Conservation (phyloP, 2,797 vertebrate genomes). For the Eleutherodactylus coqui region DNA sequence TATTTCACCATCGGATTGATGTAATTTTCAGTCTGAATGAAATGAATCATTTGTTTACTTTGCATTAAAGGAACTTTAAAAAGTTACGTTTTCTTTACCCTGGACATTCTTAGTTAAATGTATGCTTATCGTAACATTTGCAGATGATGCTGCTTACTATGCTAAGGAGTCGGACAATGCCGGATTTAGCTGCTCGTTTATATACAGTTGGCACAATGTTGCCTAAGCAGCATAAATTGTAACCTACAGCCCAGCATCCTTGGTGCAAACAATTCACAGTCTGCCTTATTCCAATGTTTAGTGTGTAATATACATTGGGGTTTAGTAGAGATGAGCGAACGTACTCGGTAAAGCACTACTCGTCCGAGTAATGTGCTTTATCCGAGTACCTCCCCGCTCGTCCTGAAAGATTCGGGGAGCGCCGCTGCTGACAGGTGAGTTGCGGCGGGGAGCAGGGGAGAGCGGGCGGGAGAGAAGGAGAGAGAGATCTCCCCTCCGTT, state of each 20-base stretch:
- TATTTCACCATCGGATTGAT: constrained; percentile 47
- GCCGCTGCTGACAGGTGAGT: too few relatives aligned
- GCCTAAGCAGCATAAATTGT: background rate
- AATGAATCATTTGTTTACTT: constrained; percentile 52
- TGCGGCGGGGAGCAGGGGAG: too few relatives aligned
- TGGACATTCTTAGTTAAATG: background rate
- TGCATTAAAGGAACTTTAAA: constrained; percentile 20
- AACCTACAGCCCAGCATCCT: background rate
- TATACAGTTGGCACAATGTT: background rate
- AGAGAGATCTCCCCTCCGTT: too few relatives aligned
- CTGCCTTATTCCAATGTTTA: background rate
- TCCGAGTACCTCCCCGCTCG: too few relatives aligned
- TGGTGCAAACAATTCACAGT: background rate
- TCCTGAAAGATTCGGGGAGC: too few relatives aligned
- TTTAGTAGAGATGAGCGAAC: too few relatives aligned
- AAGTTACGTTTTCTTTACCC: constrained; percentile 15
- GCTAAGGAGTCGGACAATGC: background rate
- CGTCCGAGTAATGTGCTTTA: too few relatives aligned
- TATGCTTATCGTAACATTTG: background rate
- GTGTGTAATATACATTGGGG: background rate
- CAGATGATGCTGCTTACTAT: background rate
- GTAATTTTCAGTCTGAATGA: constrained; percentile 29
- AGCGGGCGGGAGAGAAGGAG: too few relatives aligned
- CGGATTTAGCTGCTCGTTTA: background rate
- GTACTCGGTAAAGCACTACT: too few relatives aligned